Evolutionary conservation across 2,888 invertebrate genomes (phyloP).

Genomic region (Acanthacorydalis orientalis): DNA sequence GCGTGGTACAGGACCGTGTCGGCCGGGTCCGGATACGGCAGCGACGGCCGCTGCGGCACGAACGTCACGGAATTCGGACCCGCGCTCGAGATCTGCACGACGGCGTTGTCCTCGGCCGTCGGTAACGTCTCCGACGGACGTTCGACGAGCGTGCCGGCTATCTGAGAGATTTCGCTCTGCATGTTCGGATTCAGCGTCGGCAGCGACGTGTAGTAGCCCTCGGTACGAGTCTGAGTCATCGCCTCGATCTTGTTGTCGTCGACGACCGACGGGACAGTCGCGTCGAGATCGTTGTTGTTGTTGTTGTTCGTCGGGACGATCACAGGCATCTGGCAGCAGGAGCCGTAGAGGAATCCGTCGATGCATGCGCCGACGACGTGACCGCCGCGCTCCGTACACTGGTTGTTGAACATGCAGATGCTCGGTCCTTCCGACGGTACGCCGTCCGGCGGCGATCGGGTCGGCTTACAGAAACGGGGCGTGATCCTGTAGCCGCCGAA

Average conservation of each 20-base stretch:
- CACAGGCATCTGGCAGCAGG: conserved; percentile 57
- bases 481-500: conserved; percentile 80
- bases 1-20: conserved; percentile 44
- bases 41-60: conserved; percentile 16
- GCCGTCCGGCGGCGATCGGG: conserved; percentile 38
- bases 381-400: conserved; percentile 63
- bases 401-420: conserved; percentile 88
- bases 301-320: conserved; percentile 19
- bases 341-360: conserved; percentile 84
- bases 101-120: conserved; percentile 22
- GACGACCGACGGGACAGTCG: conserved; percentile 9
- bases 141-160: conserved; percentile 13
- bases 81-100: conserved; percentile 18
- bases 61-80: conserved; percentile 15
- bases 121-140: conserved; percentile 15
- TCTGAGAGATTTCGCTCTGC: conserved; percentile 41
- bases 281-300: conserved; percentile 13
- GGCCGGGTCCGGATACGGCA: conserved; percentile 28
- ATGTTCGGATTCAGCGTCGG: conserved; percentile 19
- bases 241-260: conserved; percentile 15
- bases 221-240: conserved; percentile 25
- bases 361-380: conserved; percentile 79
- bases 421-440: conserved; percentile 51
- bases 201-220: conserved; percentile 17
- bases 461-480: conserved; percentile 61